phyloP scores from a whole-genome alignment of 2,113 vertebrate genomes.

The Dasyprocta punctata region DNA sequence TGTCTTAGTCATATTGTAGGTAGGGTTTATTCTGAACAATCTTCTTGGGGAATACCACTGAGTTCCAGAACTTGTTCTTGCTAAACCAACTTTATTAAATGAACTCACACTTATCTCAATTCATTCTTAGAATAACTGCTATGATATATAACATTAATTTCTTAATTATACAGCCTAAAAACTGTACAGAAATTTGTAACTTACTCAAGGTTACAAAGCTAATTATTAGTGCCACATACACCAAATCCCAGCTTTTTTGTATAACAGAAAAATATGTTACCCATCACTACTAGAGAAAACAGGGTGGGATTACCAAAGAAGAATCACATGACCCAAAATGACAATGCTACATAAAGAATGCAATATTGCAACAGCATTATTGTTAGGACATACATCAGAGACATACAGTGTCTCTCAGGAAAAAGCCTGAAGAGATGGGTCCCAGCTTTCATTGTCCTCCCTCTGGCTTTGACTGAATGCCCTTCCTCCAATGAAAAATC shows the following conservation, averaged over 20 bases:
- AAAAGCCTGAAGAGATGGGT: neutral
- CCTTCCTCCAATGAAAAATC: neutral
- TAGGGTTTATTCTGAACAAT: neutral
- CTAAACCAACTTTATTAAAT: neutral
- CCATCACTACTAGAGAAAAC: neutral
- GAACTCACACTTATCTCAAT: neutral
- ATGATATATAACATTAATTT: neutral
- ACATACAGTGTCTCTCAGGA: neutral
- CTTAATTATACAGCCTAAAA: neutral
- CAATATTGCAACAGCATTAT: neutral
- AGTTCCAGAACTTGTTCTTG: neutral
- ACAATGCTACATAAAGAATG: neutral
- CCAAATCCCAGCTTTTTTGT: neutral
- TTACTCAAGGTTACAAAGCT: neutral
- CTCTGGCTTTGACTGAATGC: neutral
- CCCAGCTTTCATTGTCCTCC: rapidly evolving
- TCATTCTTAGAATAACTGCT: neutral
- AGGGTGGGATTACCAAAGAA: neutral
- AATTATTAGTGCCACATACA: neutral
- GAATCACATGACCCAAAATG: neutral
- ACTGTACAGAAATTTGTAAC: neutral
- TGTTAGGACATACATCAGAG: neutral
- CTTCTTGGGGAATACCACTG: too few relatives aligned
- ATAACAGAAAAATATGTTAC: neutral
- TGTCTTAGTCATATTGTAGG: neutral